Conservation (phyloP, 2,797 vertebrate species). For the Enteromius fasciolatus region DNA sequence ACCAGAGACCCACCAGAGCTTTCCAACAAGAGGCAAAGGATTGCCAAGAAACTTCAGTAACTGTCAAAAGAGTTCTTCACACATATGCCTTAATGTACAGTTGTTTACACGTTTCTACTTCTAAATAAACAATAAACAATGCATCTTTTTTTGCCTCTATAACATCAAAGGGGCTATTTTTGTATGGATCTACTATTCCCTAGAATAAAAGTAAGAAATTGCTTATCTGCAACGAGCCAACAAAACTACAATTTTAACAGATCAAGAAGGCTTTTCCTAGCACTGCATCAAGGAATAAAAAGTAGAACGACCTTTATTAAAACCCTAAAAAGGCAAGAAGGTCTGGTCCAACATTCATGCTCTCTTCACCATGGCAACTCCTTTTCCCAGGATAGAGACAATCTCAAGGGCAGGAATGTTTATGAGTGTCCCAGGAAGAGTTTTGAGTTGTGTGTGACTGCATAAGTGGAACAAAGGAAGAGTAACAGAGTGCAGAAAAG, state of each 20-base stretch:
- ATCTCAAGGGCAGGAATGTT: conserved; percentile 36
- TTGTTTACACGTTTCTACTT: conserved; percentile 3
- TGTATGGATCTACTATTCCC: background rate
- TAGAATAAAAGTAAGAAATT: background rate
- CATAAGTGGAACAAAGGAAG: conserved; percentile 21
- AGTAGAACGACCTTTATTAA: conserved; percentile 38
- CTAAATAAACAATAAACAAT: background rate
- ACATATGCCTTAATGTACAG: background rate
- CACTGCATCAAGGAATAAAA: background rate
- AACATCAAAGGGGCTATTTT: background rate
- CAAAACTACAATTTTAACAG: background rate
- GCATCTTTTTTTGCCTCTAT: background rate
- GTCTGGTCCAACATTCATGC: conserved; percentile 57
- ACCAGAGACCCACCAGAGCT: conserved; percentile 51
- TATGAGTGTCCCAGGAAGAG: conserved; percentile 13
- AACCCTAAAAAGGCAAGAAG: conserved; percentile 34
- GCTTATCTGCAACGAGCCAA: background rate
- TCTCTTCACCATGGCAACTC: conserved; percentile 57
- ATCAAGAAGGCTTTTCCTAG: background rate
- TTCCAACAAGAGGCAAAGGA: conserved; percentile 57
- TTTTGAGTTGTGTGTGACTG: conserved; percentile 30
- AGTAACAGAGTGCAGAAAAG: background rate
- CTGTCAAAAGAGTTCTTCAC: conserved; percentile 36
- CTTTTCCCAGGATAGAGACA: conserved; percentile 59
- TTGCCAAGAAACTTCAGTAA: conserved; percentile 55